Conservation (phyloP, 2,797 vertebrate species). For the Acipenser ruthenus region DNA sequence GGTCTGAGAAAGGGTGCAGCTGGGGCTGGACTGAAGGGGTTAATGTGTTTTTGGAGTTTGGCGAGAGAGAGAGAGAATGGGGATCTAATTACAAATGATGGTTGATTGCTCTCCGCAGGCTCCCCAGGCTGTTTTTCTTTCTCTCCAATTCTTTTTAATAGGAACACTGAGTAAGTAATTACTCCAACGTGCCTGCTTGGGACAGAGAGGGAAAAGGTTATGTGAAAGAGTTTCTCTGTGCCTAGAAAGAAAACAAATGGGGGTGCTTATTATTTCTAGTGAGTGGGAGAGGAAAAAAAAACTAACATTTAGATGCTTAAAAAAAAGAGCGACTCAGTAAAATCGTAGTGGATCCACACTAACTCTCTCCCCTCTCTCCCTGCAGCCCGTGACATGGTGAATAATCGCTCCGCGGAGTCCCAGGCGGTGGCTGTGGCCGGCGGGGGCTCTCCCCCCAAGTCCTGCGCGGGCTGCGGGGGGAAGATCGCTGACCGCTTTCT, state of each 20-base stretch:
- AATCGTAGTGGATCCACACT: not conserved
- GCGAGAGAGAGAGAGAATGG: too few relatives aligned
- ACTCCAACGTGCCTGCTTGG: too few relatives aligned
- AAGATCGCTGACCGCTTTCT: slow-evolving; percentile 63
- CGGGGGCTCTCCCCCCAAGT: slow-evolving; percentile 39
- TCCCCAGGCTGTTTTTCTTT: too few relatives aligned
- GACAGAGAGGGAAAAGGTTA: too few relatives aligned
- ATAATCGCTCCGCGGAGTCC: slow-evolving; percentile 54
- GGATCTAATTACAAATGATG: too few relatives aligned
- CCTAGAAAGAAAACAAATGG: not conserved
- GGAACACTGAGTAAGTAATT: too few relatives aligned
- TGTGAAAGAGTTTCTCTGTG: not conserved
- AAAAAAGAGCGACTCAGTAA: not conserved
- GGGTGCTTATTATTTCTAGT: not conserved
- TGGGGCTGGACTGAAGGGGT: too few relatives aligned
- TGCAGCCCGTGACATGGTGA: slow-evolving; percentile 55
- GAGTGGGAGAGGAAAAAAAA: not conserved
- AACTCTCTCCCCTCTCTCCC: not conserved
- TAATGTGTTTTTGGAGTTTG: too few relatives aligned
- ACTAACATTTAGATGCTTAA: not conserved
- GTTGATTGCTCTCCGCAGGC: too few relatives aligned
- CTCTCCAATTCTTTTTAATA: too few relatives aligned
- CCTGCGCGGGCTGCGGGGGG: slow-evolving; percentile 58
- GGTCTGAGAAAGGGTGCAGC: too few relatives aligned
- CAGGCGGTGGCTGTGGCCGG: slow-evolving; percentile 37